These are phyloP conservation scores for Drosophila seclusa DNA, from an alignment of 2,888 invertebrate genomes.

Conservation along the genomic window DNA sequence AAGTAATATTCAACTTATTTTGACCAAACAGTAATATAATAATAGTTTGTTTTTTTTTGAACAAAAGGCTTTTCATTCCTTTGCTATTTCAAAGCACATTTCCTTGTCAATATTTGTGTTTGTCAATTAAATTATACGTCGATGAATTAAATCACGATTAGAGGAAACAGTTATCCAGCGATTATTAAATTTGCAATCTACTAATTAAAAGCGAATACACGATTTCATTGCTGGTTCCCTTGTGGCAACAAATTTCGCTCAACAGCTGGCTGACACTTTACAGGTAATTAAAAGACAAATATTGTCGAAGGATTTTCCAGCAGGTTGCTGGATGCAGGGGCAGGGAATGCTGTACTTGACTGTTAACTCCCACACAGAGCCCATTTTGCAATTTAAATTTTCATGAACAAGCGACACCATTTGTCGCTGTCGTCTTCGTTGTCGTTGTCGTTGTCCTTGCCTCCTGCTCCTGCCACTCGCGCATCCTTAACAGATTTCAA, in stretches of 20 bases:
- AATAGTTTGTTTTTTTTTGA: not conserved
- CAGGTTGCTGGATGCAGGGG: not conserved
- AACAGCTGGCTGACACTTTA: conserved; percentile 65
- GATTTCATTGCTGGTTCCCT: conserved; percentile 13
- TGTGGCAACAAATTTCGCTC: conserved; percentile 58
- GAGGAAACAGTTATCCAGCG: conserved; percentile 7
- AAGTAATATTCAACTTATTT: too few relatives aligned
- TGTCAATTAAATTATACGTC: not conserved
- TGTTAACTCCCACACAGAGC: conserved; percentile 63
- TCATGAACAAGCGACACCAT: conserved; percentile 79
- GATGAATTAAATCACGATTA: not conserved
- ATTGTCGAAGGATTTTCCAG: conserved; percentile 51
- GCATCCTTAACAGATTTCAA: conserved; percentile 77
- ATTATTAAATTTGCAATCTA: conserved; percentile 33
- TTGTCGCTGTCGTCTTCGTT: conserved; percentile 69
- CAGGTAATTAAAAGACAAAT: conserved; percentile 73
- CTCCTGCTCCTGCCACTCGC: conserved; percentile 11
- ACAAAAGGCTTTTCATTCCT: not conserved
- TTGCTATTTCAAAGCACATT: not conserved
- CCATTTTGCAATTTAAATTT: conserved; percentile 80
- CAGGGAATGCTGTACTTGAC: not conserved
- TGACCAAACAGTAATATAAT: too few relatives aligned
- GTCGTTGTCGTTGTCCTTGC: conserved; percentile 31
- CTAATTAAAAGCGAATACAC: conserved; percentile 49
- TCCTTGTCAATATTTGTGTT: not conserved